Conservation (phyloP, 1,140 invertebrate genomes). For the Drosophila lacteicornis region DNA sequence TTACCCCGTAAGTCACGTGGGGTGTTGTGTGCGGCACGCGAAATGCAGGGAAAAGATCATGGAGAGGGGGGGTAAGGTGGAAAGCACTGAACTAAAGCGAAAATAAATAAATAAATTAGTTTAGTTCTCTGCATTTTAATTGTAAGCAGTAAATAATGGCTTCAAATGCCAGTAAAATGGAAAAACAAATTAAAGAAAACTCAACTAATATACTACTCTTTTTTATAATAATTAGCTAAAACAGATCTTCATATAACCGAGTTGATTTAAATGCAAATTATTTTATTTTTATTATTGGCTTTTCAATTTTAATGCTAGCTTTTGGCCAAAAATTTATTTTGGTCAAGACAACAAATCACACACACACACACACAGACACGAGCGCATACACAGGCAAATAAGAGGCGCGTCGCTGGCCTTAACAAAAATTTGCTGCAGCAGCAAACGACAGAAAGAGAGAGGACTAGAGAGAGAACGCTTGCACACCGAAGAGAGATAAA, state of each 20-base stretch:
- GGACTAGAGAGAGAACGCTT: slow-evolving; percentile 3
- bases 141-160: slow-evolving; percentile 3
- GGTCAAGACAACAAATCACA: slow-evolving; percentile 70
- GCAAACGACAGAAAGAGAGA: slow-evolving; percentile 26
- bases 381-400: slow-evolving; percentile 20
- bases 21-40: slow-evolving; percentile 65
- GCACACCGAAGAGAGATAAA: slow-evolving; percentile 21
- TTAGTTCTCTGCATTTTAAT: slow-evolving; percentile 18
- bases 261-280: neutral
- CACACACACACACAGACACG: slow-evolving; percentile 26
- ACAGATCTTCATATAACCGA: neutral
- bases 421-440: slow-evolving; percentile 70
- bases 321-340: slow-evolving; percentile 64
- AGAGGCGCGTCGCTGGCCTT: slow-evolving; percentile 57
- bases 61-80: neutral
- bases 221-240: neutral
- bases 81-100: slow-evolving; percentile 43
- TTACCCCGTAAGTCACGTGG: slow-evolving; percentile 47
- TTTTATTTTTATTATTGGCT: slow-evolving; percentile 9
- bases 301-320: slow-evolving; percentile 46
- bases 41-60: slow-evolving; percentile 36
- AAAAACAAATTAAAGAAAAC: neutral
- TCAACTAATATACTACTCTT: neutral
- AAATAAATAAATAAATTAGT: slow-evolving; percentile 46
- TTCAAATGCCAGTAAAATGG: neutral